Base-by-base conservation (phyloP, 2,888 invertebrate genomes). In the Drosophila ezoana region DNA sequence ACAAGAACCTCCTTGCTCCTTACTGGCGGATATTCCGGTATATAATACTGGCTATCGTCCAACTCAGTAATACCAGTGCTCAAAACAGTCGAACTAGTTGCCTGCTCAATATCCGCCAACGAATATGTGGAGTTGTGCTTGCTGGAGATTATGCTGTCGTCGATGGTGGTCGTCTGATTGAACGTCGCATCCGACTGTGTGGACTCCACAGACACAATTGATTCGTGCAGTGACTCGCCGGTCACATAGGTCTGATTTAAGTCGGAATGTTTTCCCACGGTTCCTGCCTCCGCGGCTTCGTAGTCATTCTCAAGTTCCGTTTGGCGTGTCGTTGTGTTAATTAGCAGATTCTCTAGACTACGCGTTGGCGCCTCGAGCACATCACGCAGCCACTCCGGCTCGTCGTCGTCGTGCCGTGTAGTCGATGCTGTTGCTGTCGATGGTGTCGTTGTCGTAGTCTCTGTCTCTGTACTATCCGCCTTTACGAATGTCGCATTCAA, bases 1-100 rank as follows among this genome's bases (percentile, higher is more conserved):
- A 96, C 94, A 47, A 94, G 95, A 48, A 97, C 94, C 82, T 96
- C 95, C 87, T 95, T 93, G 72, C 95, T 94, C 33, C 95, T 93
- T 44, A 94, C 94, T 61, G 96, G 95, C 68, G 95, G 94, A 91
- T 95, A 96, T 72, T 93, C 92, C 2, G 92, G 92, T 74, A 92
- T 92, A 63, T 92, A 92, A 70, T 85, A 92, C 75, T 92, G 92
- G n/a, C 90, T 92, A 28, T 92, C 92, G 77, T 92, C 92, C 60
- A 91, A 83, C 61, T 92, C 91, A 16, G 79, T 79, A 1, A 81
- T 44, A 0, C 72, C 79, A 38, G 82, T 84, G 53, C 90, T 90
- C 3, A 81, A 28, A 13, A 89, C 74, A 0, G 90, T 91, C 43
- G 90, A 91, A 54, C 86, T 91, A 14, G 89, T 79, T 49, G 89